Base-by-base conservation (phyloP, 2,797 vertebrate genomes). In the Eremophila alpestris region DNA sequence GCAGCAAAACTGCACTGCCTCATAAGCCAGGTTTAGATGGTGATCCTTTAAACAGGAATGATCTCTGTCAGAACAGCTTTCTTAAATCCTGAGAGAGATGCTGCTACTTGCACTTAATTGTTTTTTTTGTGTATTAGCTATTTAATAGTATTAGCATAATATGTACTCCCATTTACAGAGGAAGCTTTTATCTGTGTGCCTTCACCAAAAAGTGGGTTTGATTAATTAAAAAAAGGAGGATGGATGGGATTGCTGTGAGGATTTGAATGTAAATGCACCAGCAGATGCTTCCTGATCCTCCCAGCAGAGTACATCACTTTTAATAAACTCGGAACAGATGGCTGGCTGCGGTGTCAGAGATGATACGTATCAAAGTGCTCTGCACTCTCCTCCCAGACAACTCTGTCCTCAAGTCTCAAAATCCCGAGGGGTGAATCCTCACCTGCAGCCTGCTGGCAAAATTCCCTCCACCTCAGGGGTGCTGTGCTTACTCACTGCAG, bases 251-350 rank as follows among this genome's bases (percentile, higher is more conserved):
- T 95, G 94, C 96, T 91, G 54, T 32, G 83, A 91, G 89, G 95
- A 93, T 96, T 96, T 97, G 82, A 94, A 94, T 94, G 87, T 92
- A 96, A 97, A 95, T 96, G 87, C 76, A 87, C 82, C 83, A 96
- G 91, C 93, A 95, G 95, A 95, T 97, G 93, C 92, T 95, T 93
- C 90, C 83, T 96, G 93, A 93, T 95, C 94, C 95, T 96, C 91
- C 96, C 95, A 96, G 76, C 67, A 92, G 95, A 96, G 93, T 89
- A 96, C 83, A 94, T 94, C 88, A 82, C 89, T 97, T 96, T 95
- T 95, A 96, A 96, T 96, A 96, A 96, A 96, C 84, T 93, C 54
- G 1, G 91, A 97, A 87, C 97, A 97, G 96, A 96, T 97, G 96
- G 96, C 77, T 96, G 86, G 70, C 89, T 87, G 79, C 3, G 0